A percentile compares a stretch with the other conserved stretches of the same genome.
phyloP scores from a whole-genome alignment of 2,888 invertebrate species.

The Lamellibrachia columna region DNA sequence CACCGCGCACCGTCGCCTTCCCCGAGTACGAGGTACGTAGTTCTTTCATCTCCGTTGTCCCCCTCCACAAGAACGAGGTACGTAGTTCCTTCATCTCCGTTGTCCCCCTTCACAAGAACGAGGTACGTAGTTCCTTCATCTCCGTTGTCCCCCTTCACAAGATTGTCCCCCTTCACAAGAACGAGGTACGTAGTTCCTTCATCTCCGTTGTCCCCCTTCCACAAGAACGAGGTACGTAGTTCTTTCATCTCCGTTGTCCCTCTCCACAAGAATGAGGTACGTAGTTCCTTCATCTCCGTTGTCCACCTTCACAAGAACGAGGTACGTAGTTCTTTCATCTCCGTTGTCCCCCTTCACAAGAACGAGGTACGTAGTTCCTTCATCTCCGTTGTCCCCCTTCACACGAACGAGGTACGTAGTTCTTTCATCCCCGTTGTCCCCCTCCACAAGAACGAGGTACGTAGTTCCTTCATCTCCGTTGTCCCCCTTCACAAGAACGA shows the following conservation, averaged over 20 bases:
- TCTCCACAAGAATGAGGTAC: background rate
- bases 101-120: background rate
- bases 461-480: too few species aligned
- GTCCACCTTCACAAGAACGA: too few species aligned
- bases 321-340: too few species aligned
- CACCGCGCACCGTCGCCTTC: conserved; percentile 34
- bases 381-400: too few species aligned
- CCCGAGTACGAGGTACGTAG: conserved; percentile 42
- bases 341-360: too few species aligned
- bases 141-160: background rate
- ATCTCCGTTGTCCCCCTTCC: too few species aligned
- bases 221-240: background rate
- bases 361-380: too few species aligned
- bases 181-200: too few species aligned
- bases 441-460: too few species aligned
- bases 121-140: background rate
- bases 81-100: background rate
- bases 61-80: background rate
- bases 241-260: background rate
- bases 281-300: background rate
- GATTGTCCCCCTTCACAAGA: background rate
- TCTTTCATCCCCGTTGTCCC: too few species aligned
- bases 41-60: background rate
- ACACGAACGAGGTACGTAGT: too few species aligned
- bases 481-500: too few species aligned